Percentiles rank a stretch among this genome's conserved stretches.
Evolutionary conservation across 2,797 vertebrate species (phyloP).

Genomic region (Hoplostethus mediterraneus): DNA sequence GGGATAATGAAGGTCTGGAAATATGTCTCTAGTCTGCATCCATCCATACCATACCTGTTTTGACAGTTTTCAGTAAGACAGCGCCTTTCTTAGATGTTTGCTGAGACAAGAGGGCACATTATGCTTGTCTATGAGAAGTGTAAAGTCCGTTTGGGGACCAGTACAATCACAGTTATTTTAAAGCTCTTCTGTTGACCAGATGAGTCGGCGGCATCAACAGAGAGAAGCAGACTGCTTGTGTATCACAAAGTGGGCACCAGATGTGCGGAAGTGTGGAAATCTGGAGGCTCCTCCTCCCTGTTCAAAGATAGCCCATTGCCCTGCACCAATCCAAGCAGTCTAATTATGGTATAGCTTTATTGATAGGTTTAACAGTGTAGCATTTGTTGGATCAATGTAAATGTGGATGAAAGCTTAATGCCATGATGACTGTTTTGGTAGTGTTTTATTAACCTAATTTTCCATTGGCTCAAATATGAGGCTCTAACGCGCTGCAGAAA

Average conservation of each 20-base stretch:
- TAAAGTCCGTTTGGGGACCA: background rate
- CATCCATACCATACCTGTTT: too few species aligned
- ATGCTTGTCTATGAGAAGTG: background rate
- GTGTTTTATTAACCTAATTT: background rate
- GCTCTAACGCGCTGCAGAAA: background rate
- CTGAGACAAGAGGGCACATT: too few species aligned
- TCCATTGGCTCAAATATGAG: background rate
- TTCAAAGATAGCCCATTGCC: constrained; percentile 3
- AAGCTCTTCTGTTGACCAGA: background rate
- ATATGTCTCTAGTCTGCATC: too few species aligned
- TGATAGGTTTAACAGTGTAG: constrained; percentile 6
- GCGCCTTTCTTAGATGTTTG: too few species aligned
- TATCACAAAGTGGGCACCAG: constrained; percentile 71
- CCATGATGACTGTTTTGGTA: background rate
- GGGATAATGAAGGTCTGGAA: too few species aligned
- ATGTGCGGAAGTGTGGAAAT: constrained; percentile 76
- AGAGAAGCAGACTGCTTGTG: background rate
- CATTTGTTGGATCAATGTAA: background rate
- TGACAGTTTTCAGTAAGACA: too few species aligned
- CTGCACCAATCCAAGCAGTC: constrained; percentile 29
- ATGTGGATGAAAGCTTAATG: background rate
- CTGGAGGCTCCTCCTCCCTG: constrained; percentile 60
- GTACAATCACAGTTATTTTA: background rate
- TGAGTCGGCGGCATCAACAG: constrained; percentile 14
- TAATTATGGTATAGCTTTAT: background rate